Percentiles rank a stretch among this genome's conserved stretches.
phyloP scores from a whole-genome alignment of 2,888 invertebrate genomes.

The Chloroclystis v-ata region DNA sequence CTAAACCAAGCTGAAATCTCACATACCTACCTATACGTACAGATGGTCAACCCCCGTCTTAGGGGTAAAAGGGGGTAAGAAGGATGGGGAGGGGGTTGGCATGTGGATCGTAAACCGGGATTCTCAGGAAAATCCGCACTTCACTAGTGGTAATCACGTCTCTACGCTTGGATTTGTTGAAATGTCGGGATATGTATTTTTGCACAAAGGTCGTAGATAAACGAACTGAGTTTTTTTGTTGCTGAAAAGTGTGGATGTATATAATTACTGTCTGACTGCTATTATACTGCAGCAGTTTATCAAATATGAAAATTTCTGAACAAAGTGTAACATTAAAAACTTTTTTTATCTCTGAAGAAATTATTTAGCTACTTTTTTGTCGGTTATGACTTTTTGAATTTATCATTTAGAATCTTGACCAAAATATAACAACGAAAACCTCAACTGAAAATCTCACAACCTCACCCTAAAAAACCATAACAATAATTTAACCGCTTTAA shows the following conservation, averaged over 20 bases:
- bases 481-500: conserved; percentile 54
- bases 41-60: conserved; percentile 44
- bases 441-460: conserved; percentile 27
- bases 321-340: no score
- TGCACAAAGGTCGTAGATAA: conserved; percentile 10
- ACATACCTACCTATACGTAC: conserved; percentile 31
- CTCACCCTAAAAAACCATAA: conserved; percentile 31
- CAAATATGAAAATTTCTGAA: no score
- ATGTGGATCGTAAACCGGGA: conserved; percentile 67
- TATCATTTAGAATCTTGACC: not conserved
- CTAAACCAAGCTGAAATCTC: conserved; percentile 37
- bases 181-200: conserved; percentile 39
- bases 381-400: no score
- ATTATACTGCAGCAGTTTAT: no score
- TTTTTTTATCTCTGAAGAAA: no score
- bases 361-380: no score
- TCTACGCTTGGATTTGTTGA: conserved; percentile 54
- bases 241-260: not conserved
- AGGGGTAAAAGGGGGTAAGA: conserved; percentile 23
- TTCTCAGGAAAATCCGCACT: conserved; percentile 69
- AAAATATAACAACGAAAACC: conserved; percentile 33
- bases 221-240: not conserved
- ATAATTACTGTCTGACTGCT: no score
- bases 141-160: conserved; percentile 69
- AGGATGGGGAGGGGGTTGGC: conserved; percentile 36